These are phyloP conservation scores for Oncopeltus fasciatus DNA, from an alignment of 1,140 invertebrate species.

Conservation along the genomic window DNA sequence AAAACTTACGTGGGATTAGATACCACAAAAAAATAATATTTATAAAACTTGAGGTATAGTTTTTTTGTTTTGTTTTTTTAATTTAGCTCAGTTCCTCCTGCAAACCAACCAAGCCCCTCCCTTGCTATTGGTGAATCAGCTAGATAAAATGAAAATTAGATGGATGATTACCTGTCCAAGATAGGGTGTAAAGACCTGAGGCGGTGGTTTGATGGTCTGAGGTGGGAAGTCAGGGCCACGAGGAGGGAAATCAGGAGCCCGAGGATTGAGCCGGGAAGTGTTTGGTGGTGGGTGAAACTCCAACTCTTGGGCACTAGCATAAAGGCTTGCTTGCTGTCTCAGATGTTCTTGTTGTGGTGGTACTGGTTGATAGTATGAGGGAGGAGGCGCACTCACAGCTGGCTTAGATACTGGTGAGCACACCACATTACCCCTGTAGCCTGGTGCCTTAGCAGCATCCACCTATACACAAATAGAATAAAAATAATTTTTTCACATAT, in stretches of 20 bases:
- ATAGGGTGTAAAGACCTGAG: not conserved
- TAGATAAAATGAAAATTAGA: not conserved
- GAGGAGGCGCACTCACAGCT: conserved; percentile 28
- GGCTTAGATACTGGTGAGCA: conserved; percentile 52
- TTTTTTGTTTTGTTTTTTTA: no score
- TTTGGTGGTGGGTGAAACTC: conserved; percentile 13
- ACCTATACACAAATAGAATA: conserved; percentile 32
- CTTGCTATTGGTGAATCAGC: no score
- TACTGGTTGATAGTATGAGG: conserved; percentile 2
- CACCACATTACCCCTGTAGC: conserved; percentile 52
- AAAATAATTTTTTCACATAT: not conserved
- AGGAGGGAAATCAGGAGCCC: conserved; percentile 67
- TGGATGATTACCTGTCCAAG: not conserved
- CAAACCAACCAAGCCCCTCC: no score
- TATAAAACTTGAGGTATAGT: no score
- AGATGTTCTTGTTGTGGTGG: conserved; percentile 13
- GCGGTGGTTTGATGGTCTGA: conserved; percentile 26
- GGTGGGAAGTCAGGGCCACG: conserved; percentile 70
- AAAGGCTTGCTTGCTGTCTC: not conserved
- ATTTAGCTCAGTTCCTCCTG: no score
- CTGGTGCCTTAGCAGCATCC: conserved; percentile 66
- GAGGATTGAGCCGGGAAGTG: conserved; percentile 73
- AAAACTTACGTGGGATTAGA: no score
- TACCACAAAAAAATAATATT: no score
- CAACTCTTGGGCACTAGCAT: not conserved